These are phyloP conservation scores for Choloepus hoffmanni DNA, from an alignment of 2,113 vertebrate genomes.

Conservation along the genomic window DNA sequence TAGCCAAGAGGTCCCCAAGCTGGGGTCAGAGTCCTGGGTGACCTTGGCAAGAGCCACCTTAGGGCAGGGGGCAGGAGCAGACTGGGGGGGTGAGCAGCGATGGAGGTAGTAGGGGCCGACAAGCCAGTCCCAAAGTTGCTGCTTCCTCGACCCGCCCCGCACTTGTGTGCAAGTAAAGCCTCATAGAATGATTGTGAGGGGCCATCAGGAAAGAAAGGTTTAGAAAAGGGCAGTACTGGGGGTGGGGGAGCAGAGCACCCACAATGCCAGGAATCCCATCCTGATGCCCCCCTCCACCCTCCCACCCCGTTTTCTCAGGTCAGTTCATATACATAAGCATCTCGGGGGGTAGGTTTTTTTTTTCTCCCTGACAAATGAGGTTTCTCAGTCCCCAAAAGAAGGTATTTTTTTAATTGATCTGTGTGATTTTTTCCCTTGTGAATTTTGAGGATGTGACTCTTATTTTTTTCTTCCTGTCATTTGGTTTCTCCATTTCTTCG, in stretches of 20 bases:
- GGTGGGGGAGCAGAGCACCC: accelerated
- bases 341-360: not conserved
- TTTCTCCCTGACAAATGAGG: not conserved
- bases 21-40: not conserved
- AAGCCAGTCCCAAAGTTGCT: not conserved
- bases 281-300: accelerated
- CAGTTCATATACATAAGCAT: not conserved
- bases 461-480: not conserved
- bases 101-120: not conserved
- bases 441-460: not conserved
- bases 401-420: not conserved
- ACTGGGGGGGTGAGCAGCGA: not conserved
- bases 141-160: accelerated
- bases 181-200: not conserved
- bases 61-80: too few species aligned
- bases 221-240: not conserved
- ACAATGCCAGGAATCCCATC: accelerated
- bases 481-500: not conserved
- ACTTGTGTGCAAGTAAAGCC: not conserved
- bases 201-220: accelerated
- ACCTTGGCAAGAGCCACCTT: not conserved
- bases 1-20: accelerated
- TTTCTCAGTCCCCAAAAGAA: not conserved
- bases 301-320: not conserved
- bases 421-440: not conserved